Evolutionary conservation across 2,113 vertebrate genomes (phyloP).

Genomic region (Nibea albiflora): DNA sequence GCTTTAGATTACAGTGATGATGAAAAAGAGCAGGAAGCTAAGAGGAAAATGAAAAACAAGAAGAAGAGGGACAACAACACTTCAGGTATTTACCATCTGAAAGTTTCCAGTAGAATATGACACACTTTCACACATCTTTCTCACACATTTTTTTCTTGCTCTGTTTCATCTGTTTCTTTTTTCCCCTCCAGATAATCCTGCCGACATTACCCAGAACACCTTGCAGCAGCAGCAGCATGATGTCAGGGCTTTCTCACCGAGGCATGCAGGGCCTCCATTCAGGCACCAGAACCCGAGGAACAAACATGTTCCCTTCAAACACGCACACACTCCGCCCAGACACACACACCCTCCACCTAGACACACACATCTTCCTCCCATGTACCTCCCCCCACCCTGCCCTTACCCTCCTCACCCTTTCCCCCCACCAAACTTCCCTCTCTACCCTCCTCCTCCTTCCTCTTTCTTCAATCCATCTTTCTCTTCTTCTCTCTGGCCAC

Average conservation of each 20-base stretch:
- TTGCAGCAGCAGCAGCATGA: slow-evolving; percentile 20
- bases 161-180: neutral
- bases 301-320: neutral
- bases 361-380: slow-evolving; percentile 25
- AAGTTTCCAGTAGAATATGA: neutral
- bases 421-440: slow-evolving; percentile 59
- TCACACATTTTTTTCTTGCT: neutral
- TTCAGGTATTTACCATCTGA: slow-evolving; percentile 37
- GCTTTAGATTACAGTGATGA: slow-evolving; percentile 96
- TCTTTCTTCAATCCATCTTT: slow-evolving; percentile 66
- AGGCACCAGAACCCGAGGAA: slow-evolving; percentile 52
- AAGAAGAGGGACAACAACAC: slow-evolving; percentile 62
- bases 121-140: neutral
- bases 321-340: neutral
- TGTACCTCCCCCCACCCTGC: slow-evolving; percentile 63
- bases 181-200: slow-evolving; percentile 39
- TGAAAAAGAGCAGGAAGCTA: slow-evolving; percentile 91
- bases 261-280: slow-evolving; percentile 34
- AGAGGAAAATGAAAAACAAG: slow-evolving; percentile 85
- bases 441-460: slow-evolving; percentile 66
- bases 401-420: slow-evolving; percentile 59
- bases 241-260: slow-evolving; percentile 17
- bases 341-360: neutral
- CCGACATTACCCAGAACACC: slow-evolving; percentile 28
- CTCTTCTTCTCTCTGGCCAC: slow-evolving; percentile 56